Evolutionary conservation across 2,113 vertebrate species (phyloP).

Genomic region (Clarias magur): DNA sequence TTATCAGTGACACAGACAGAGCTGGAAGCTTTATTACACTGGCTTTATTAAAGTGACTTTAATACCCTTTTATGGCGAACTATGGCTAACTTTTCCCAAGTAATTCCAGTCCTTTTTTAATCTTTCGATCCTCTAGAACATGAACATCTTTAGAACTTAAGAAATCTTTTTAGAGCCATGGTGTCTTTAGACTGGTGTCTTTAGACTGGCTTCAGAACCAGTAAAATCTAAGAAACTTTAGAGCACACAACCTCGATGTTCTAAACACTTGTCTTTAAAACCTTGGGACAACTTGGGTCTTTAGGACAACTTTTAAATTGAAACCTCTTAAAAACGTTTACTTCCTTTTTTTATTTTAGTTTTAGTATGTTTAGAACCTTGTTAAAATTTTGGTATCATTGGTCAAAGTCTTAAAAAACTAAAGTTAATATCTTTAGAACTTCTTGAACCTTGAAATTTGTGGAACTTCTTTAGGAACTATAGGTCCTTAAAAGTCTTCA

Average conservation of each 20-base stretch:
- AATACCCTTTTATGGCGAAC: background rate
- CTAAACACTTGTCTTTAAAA: background rate
- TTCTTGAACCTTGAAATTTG: background rate
- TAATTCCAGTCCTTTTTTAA: background rate
- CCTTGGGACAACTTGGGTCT: background rate
- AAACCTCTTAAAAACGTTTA: background rate
- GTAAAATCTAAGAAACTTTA: background rate
- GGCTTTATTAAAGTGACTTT: background rate
- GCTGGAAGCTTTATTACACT: background rate
- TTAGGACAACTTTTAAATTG: background rate
- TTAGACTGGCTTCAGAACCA: background rate
- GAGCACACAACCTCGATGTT: background rate
- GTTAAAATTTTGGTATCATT: background rate
- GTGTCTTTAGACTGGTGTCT: background rate
- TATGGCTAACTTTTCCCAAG: too few species aligned
- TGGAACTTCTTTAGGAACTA: background rate
- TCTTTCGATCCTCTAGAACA: background rate
- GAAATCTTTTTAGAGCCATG: background rate
- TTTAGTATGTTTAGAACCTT: background rate
- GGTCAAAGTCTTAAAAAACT: background rate
- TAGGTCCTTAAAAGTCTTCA: background rate
- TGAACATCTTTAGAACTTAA: background rate
- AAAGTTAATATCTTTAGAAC: background rate
- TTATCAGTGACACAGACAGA: background rate
- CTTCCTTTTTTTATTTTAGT: background rate